phyloP scores from a whole-genome alignment of 1,140 invertebrate genomes.

The Temnothorax curvispinosus region DNA sequence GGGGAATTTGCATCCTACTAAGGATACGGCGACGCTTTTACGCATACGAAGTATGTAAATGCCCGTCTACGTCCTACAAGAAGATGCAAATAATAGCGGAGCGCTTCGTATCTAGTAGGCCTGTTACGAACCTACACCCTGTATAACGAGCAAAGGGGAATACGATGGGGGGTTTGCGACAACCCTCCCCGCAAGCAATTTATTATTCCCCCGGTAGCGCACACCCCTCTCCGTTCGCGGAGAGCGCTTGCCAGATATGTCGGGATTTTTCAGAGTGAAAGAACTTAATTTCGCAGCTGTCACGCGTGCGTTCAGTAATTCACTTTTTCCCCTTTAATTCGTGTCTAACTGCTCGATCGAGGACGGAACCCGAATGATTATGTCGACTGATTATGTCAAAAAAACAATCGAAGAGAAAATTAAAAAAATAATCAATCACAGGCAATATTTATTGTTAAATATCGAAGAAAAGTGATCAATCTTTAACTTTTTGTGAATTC shows the following conservation, averaged over 20 bases:
- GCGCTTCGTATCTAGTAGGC: background rate
- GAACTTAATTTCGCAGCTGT: slow-evolving; percentile 38
- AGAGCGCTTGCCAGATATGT: background rate
- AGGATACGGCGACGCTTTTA: background rate
- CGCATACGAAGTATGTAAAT: slow-evolving; percentile 44
- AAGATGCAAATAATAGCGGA: slow-evolving; percentile 53
- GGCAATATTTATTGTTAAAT: background rate
- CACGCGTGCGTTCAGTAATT: slow-evolving; percentile 21
- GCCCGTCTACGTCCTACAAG: background rate
- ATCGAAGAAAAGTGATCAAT: background rate
- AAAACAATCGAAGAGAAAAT: background rate
- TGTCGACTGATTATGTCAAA: background rate
- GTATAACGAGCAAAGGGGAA: background rate
- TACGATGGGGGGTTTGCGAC: background rate
- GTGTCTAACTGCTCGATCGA: background rate
- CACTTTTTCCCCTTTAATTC: background rate
- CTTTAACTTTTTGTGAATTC: background rate
- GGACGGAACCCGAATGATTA: background rate
- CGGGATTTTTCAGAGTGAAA: slow-evolving; percentile 38
- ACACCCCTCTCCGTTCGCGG: background rate
- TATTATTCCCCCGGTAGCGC: slow-evolving; percentile 14
- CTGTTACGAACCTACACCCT: background rate
- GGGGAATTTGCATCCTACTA: slow-evolving; percentile 13
- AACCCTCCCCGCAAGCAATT: slow-evolving; percentile 1
- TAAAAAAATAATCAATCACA: background rate